Conservation (phyloP, 2,113 vertebrate genomes). For the Abramis brama region DNA sequence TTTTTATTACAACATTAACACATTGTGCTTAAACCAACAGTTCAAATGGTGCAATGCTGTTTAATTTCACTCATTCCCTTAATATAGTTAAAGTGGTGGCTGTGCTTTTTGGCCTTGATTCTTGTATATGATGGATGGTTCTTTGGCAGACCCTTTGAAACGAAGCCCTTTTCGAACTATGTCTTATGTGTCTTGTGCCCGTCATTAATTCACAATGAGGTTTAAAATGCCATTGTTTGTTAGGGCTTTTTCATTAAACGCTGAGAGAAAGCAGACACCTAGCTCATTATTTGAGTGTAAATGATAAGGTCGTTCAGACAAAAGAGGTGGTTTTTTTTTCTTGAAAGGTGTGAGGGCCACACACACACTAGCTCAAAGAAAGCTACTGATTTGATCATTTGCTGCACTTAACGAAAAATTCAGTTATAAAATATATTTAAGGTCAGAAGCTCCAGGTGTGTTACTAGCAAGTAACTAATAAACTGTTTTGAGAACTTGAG, state of each 20-base stretch:
- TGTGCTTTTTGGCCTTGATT: conserved; percentile 18
- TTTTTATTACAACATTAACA: not conserved
- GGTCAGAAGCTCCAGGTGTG: not conserved
- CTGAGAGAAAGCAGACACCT: conserved; percentile 66
- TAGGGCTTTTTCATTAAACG: conserved; percentile 59
- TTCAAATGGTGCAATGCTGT: not conserved
- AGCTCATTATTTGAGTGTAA: conserved; percentile 60
- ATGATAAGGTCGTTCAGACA: conserved; percentile 62
- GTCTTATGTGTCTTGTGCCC: conserved; percentile 11
- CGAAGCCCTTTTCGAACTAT: not conserved
- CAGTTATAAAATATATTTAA: not conserved
- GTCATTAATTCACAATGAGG: conserved; percentile 65
- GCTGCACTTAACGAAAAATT: not conserved
- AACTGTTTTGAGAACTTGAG: not conserved
- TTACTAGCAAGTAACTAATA: not conserved
- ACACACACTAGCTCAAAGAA: conserved; percentile 24
- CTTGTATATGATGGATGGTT: not conserved
- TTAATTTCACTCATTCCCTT: not conserved
- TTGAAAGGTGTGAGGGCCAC: conserved; percentile 10
- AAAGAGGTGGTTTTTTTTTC: conserved; percentile 39
- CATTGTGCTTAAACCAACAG: not conserved
- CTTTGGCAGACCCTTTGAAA: conserved; percentile 24
- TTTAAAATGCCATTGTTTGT: conserved; percentile 65
- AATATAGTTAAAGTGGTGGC: not conserved
- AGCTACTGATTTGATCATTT: not conserved